These are phyloP conservation scores for Meriones psammophilus DNA, from an alignment of 2,797 vertebrate species.

Conservation along the genomic window DNA sequence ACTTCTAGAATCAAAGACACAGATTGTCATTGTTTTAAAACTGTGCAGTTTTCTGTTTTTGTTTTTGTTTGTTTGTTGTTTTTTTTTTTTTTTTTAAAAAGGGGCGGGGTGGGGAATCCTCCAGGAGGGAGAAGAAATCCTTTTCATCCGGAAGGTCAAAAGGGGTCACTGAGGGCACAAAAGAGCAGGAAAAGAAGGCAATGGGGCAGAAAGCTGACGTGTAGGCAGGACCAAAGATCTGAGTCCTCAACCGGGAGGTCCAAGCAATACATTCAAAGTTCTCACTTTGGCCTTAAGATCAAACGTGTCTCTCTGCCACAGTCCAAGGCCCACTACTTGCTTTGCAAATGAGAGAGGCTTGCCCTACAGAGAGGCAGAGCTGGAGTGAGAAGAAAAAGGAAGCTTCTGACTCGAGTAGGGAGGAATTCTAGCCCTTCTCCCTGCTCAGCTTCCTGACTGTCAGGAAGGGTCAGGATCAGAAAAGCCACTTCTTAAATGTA, in stretches of 20 bases:
- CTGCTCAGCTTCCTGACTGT: conserved; percentile 69
- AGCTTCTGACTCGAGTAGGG: conserved; percentile 69
- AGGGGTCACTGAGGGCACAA: conserved; percentile 79
- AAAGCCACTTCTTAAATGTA: conserved; percentile 61
- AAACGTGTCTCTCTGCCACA: conserved; percentile 67
- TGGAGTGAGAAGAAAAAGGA: conserved; percentile 80
- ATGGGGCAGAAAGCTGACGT: conserved; percentile 75
- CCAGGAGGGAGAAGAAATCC: conserved; percentile 80
- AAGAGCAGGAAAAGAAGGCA: conserved; percentile 79
- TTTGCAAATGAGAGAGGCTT: conserved; percentile 75
- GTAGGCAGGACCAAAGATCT: conserved; percentile 75
- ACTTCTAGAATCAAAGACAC: conserved; percentile 73
- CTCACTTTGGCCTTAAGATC: conserved; percentile 78
- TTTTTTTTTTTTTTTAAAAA: not conserved
- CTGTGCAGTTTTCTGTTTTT: not conserved
- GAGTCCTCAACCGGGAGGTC: conserved; percentile 78
- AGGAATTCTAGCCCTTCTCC: conserved; percentile 70
- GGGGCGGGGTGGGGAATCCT: not conserved
- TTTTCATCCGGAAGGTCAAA: conserved; percentile 80
- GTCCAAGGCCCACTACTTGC: conserved; percentile 59
- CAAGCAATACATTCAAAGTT: conserved; percentile 74
- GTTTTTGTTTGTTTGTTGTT: no score
- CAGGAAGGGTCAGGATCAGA: conserved; percentile 65
- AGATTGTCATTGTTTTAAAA: conserved; percentile 79
- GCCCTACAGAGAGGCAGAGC: conserved; percentile 70